These are phyloP conservation scores for Nesidiocoris tenuis DNA, from an alignment of 2,888 invertebrate genomes.

Conservation along the genomic window DNA sequence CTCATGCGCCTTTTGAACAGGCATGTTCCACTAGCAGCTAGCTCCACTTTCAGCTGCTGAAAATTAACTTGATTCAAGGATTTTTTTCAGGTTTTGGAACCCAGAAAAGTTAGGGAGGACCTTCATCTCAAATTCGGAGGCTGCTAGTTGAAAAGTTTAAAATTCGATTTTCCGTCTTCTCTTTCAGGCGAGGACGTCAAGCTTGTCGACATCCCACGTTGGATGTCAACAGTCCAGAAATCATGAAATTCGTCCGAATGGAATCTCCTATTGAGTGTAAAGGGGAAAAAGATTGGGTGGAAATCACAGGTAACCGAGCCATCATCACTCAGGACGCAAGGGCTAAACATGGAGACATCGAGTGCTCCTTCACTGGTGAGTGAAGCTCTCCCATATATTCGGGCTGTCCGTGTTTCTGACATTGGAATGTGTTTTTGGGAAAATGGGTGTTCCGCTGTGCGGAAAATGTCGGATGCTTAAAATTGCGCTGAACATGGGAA, in stretches of 20 bases:
- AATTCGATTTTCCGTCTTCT: too few relatives aligned
- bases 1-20: too few relatives aligned
- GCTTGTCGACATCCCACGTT: slow-evolving; percentile 67
- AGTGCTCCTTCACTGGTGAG: slow-evolving; percentile 61
- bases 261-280: slow-evolving; percentile 67
- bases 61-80: too few relatives aligned
- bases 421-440: background rate
- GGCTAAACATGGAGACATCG: slow-evolving; percentile 54
- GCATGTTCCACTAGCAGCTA: too few relatives aligned
- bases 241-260: slow-evolving; percentile 68
- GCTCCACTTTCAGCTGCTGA: too few relatives aligned
- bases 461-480: background rate
- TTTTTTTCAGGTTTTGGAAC: too few relatives aligned
- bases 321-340: slow-evolving; percentile 59
- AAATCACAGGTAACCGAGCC: slow-evolving; percentile 65
- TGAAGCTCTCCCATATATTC: too few relatives aligned
- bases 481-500: too few relatives aligned
- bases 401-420: background rate
- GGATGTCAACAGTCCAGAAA: slow-evolving; percentile 68
- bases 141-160: too few relatives aligned
- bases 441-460: background rate
- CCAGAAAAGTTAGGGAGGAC: too few relatives aligned
- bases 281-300: slow-evolving; percentile 72
- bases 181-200: slow-evolving; percentile 44
- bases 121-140: too few relatives aligned